Conservation (phyloP, 1,140 invertebrate species). For the Philotrypesis tridentata region DNA sequence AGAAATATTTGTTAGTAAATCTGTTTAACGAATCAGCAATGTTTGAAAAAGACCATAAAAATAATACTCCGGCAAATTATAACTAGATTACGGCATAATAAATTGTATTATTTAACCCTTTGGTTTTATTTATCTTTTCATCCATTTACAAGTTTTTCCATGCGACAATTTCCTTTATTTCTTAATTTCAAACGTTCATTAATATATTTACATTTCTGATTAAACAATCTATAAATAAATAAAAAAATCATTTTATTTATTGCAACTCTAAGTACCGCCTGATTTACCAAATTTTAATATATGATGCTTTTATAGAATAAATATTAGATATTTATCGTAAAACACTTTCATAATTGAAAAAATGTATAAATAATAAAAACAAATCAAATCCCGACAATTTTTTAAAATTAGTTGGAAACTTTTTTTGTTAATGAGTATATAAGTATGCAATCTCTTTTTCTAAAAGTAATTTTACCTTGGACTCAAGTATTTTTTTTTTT, state of each 20-base stretch:
- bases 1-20: no score
- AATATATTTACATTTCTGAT: neutral
- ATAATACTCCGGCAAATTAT: neutral
- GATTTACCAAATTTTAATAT: no score
- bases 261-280: neutral
- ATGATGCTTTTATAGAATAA: no score
- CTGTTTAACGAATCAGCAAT: no score
- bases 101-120: neutral
- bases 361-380: neutral
- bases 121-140: neutral
- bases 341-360: no score
- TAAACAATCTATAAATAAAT: neutral
- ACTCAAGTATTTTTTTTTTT: neutral
- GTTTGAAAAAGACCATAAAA: no score
- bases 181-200: neutral
- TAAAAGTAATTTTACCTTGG: slow-evolving; percentile 16
- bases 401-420: neutral
- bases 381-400: neutral
- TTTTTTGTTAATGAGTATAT: neutral
- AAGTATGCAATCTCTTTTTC: neutral
- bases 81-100: neutral
- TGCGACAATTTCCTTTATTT: neutral
- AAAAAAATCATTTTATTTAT: neutral
- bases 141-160: neutral
- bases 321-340: neutral